These are phyloP conservation scores for Sabatieria punctata DNA, from an alignment of 2,888 invertebrate species.

Conservation along the genomic window DNA sequence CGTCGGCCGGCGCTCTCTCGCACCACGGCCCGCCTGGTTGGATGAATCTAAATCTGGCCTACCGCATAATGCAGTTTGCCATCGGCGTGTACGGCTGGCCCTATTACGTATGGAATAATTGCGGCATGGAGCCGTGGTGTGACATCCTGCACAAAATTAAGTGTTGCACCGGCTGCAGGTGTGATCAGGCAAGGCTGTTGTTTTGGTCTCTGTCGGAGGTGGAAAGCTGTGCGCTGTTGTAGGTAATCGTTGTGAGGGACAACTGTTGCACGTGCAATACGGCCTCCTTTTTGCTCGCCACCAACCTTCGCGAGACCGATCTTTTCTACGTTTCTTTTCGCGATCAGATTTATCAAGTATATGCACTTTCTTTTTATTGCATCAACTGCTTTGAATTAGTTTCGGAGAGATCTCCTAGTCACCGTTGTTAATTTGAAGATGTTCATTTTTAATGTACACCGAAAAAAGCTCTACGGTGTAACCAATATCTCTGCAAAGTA, in stretches of 20 bases:
- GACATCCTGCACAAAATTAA: slow-evolving; percentile 1
- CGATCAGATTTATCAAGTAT: slow-evolving; percentile 63
- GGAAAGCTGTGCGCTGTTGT: neutral
- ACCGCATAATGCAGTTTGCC: slow-evolving; percentile 59
- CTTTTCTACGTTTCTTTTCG: slow-evolving; percentile 68
- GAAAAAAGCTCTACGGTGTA: too few species aligned
- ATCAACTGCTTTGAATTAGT: too few species aligned
- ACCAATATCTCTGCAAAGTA: too few species aligned
- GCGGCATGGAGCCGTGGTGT: slow-evolving; percentile 9
- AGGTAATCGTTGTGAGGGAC: slow-evolving; percentile 52
- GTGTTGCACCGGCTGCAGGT: slow-evolving; percentile 7
- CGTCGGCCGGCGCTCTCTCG: neutral
- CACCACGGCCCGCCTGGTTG: slow-evolving; percentile 36
- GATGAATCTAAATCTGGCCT: slow-evolving; percentile 60
- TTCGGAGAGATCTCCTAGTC: too few species aligned
- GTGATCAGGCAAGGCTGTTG: slow-evolving; percentile 3
- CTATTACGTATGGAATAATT: slow-evolving; percentile 50
- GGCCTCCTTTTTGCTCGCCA: slow-evolving; percentile 61
- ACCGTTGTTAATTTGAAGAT: too few species aligned
- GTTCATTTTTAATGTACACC: too few species aligned
- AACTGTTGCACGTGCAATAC: slow-evolving; percentile 75
- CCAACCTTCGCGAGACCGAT: slow-evolving; percentile 55
- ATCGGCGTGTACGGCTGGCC: slow-evolving; percentile 76
- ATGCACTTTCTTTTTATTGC: too few species aligned
- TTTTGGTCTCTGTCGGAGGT: neutral